Evolutionary conservation across 92 coral and sea anemone genomes (phyloP).

Genomic region (Palythoa grandis): DNA sequence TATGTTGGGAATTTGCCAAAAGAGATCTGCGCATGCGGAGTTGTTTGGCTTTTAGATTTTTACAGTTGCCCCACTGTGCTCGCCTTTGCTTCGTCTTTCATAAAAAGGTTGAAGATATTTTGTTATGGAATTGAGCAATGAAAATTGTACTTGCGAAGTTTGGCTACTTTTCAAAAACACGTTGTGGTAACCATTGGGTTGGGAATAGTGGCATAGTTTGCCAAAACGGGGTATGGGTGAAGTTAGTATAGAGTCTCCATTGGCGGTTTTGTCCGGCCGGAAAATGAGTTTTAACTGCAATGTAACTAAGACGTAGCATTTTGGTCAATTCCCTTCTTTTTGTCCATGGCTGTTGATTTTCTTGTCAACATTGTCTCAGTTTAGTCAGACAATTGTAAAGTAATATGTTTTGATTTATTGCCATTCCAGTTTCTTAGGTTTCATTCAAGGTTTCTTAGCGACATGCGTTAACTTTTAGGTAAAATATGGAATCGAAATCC

Average conservation of each 20-base stretch:
- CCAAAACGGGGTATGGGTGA: too few relatives aligned
- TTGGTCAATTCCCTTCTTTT: not conserved
- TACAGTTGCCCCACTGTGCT: not conserved
- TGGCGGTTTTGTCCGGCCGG: not conserved
- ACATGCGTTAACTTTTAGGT: not conserved
- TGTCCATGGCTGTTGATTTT: not conserved
- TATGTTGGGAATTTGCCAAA: conserved; percentile 5
- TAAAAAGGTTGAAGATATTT: too few relatives aligned
- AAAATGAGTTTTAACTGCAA: not conserved
- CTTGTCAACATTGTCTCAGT: not conserved
- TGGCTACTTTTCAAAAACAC: too few relatives aligned
- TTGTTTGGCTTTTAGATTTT: not conserved
- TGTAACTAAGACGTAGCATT: not conserved
- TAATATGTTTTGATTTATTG: not conserved
- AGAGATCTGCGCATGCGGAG: not conserved
- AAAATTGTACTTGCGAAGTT: too few relatives aligned
- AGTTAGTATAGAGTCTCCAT: not conserved
- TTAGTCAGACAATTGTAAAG: not conserved
- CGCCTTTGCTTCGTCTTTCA: not conserved
- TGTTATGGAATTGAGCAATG: too few relatives aligned
- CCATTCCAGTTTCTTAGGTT: too few relatives aligned
- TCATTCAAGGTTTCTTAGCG: not conserved
- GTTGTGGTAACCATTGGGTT: too few relatives aligned
- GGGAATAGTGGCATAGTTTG: too few relatives aligned
- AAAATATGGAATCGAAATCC: not conserved